Evolutionary conservation across 2,888 invertebrate genomes (phyloP).

Genomic region (Tanytarsus gracilentus): DNA sequence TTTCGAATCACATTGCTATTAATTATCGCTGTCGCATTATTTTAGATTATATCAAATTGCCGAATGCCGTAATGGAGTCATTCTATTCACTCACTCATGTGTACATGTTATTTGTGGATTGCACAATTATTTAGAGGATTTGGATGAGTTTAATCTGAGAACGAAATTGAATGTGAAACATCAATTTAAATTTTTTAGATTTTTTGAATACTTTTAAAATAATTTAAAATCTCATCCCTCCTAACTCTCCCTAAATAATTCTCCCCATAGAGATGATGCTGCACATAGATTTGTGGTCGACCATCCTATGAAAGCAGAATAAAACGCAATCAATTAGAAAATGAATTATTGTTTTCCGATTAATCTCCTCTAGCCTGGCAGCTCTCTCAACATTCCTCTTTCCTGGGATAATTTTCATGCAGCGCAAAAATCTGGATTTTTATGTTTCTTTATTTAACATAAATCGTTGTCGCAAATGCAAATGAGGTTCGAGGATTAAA

Average conservation of each 20-base stretch:
- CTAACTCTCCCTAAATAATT: too few species aligned
- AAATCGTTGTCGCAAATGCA: too few species aligned
- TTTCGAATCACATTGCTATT: slow-evolving; percentile 22
- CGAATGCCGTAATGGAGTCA: not conserved
- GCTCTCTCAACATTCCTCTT: too few species aligned
- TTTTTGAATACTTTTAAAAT: too few species aligned
- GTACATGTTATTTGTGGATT: not conserved
- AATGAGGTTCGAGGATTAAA: too few species aligned
- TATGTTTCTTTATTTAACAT: too few species aligned
- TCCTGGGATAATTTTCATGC: too few species aligned
- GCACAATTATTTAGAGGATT: not conserved
- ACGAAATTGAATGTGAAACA: slow-evolving; percentile 4
- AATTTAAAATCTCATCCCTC: too few species aligned
- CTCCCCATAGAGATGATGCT: too few species aligned
- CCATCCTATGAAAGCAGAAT: slow-evolving; percentile 14
- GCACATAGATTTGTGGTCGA: slow-evolving; percentile 11
- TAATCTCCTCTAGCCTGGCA: slow-evolving; percentile 5
- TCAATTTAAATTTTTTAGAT: too few species aligned
- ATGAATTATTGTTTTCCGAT: slow-evolving; percentile 29
- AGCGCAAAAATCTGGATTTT: too few species aligned
- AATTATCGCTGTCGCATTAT: slow-evolving; percentile 24
- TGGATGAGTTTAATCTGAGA: not conserved
- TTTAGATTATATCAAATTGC: slow-evolving; percentile 9
- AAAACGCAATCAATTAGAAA: slow-evolving; percentile 29
- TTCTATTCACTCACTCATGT: not conserved